These are phyloP conservation scores for Aleiodes alternator DNA, from an alignment of 2,888 invertebrate species.

Conservation along the genomic window DNA sequence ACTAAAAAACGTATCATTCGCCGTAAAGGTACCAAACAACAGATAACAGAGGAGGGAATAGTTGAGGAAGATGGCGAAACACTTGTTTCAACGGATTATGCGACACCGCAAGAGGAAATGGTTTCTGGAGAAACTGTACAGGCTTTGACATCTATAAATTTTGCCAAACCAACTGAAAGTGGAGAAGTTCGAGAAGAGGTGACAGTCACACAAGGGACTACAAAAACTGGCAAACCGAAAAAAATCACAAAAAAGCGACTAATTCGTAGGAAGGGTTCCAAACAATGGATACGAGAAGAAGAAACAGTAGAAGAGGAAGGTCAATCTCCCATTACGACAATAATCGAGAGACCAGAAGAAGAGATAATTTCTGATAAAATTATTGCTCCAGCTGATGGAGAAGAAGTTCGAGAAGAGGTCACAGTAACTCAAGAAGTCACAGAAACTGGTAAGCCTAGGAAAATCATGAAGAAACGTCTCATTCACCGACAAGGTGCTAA, in stretches of 20 bases:
- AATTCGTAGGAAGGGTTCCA: constrained; percentile 68
- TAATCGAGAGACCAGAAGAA: constrained; percentile 69
- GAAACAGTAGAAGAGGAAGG: constrained; percentile 71
- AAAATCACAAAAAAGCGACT: constrained; percentile 60
- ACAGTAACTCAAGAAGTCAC: constrained; percentile 62
- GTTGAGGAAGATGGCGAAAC: constrained; percentile 33
- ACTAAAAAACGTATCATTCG: constrained; percentile 58
- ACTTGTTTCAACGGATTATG: constrained; percentile 64
- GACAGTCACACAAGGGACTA: constrained; percentile 50
- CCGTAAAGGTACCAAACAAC: constrained; percentile 52
- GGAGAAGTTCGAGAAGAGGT: constrained; percentile 60
- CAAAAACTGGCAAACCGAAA: constrained; percentile 59
- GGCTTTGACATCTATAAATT: constrained; percentile 62
- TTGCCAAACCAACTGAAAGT: constrained; percentile 70
- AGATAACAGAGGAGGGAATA: constrained; percentile 58
- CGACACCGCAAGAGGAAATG: constrained; percentile 70
- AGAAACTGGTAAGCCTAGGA: constrained; percentile 56
- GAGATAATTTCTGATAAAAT: constrained; percentile 65
- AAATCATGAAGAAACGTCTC: constrained; percentile 70
- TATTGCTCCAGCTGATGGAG: constrained; percentile 35
- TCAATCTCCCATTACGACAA: constrained; percentile 72
- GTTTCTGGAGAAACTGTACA: constrained; percentile 43
- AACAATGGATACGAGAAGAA: constrained; percentile 52
- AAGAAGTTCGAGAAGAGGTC: constrained; percentile 52
- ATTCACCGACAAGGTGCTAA: constrained; percentile 72